phyloP scores from a whole-genome alignment of 92 coral and sea anemone species.

The Epizoanthus rinbou region DNA sequence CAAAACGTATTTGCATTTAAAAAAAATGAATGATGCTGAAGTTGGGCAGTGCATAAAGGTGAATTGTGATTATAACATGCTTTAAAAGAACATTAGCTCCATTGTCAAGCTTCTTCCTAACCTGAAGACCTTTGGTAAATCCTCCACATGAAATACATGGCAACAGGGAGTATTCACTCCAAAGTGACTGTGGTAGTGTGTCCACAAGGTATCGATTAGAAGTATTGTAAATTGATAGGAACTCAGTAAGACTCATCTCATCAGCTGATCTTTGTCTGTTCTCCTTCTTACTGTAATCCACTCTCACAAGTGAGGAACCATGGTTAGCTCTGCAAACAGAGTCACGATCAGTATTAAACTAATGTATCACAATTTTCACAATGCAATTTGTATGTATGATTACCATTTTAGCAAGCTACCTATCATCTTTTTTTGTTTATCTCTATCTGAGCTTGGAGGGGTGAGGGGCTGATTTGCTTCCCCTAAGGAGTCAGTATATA shows the following conservation, averaged over 20 bases:
- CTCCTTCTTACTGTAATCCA: slow-evolving; percentile 94
- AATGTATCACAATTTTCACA: too few species aligned
- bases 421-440: too few species aligned
- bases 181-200: slow-evolving; percentile 75
- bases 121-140: slow-evolving; percentile 85
- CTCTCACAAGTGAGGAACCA: slow-evolving; percentile 75
- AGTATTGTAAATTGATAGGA: slow-evolving; percentile 75
- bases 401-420: too few species aligned
- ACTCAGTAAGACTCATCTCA: slow-evolving; percentile 69
- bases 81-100: too few species aligned
- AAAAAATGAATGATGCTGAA: neutral
- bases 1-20: too few species aligned
- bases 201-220: slow-evolving; percentile 86
- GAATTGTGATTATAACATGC: too few species aligned
- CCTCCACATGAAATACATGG: slow-evolving; percentile 91
- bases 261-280: slow-evolving; percentile 90
- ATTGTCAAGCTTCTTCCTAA: neutral
- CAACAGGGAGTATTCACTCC: slow-evolving; percentile 83
- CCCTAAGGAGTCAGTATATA: too few species aligned
- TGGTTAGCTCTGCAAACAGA: slow-evolving; percentile 56
- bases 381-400: too few species aligned
- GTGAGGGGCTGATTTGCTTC: too few species aligned
- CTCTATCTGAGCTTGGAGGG: too few species aligned
- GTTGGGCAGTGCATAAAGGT: neutral
- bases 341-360: too few species aligned